Evolutionary conservation across 1,140 invertebrate genomes (phyloP).

Genomic region (Sitophilus oryzae): DNA sequence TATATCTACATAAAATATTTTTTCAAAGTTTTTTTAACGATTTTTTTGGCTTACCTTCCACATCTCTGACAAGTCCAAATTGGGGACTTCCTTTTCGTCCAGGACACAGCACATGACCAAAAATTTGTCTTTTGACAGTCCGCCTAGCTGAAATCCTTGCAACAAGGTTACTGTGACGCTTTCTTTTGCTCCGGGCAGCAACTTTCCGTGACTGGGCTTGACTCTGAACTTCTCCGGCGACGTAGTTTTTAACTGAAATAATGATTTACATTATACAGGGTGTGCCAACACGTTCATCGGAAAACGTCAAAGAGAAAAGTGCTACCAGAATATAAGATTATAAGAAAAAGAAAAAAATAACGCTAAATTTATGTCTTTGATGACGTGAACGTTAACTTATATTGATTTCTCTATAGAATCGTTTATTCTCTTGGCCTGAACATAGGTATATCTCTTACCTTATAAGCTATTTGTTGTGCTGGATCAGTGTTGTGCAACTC

Average conservation of each 20-base stretch:
- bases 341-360: no score
- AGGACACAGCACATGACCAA: slow-evolving; percentile 61
- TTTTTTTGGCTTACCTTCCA: slow-evolving; percentile 60
- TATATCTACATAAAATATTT: no score
- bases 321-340: no score
- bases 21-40: no score
- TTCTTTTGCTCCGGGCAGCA: slow-evolving; percentile 53
- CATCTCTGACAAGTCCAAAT: slow-evolving; percentile 50
- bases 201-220: slow-evolving; percentile 71
- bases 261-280: no score
- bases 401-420: no score
- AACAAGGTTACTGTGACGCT: slow-evolving; percentile 52
- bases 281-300: no score
- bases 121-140: slow-evolving; percentile 60
- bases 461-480: slow-evolving; percentile 63
- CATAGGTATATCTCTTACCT: slow-evolving; percentile 48
- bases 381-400: no score
- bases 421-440: not conserved
- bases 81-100: slow-evolving; percentile 44
- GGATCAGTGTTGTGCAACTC: slow-evolving; percentile 59
- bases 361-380: no score
- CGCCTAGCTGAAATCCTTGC: slow-evolving; percentile 49
- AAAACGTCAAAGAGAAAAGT: no score
- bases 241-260: slow-evolving; percentile 64
- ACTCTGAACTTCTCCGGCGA: slow-evolving; percentile 86